These are phyloP conservation scores for Spodoptera littoralis DNA, from an alignment of 2,888 invertebrate species.

Conservation along the genomic window DNA sequence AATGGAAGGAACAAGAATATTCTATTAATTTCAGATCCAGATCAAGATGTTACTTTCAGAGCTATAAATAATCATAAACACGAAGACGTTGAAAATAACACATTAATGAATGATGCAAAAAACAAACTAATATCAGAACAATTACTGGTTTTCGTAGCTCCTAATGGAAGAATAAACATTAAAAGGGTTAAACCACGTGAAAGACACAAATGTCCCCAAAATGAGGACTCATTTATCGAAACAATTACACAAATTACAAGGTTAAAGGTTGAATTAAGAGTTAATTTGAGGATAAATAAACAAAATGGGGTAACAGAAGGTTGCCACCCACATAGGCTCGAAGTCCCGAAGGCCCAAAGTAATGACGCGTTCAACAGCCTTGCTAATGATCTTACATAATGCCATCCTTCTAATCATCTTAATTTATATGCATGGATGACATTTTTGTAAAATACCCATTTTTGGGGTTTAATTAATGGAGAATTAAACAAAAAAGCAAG, in stretches of 20 bases:
- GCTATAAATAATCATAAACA: too few relatives aligned
- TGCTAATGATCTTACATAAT: conserved; percentile 33
- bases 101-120: too few relatives aligned
- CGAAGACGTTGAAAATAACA: too few relatives aligned
- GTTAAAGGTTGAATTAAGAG: conserved; percentile 22
- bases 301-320: conserved; percentile 27
- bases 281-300: conserved; percentile 50
- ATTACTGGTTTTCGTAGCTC: too few relatives aligned
- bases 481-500: too few relatives aligned
- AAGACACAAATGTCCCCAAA: conserved; percentile 2
- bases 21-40: too few relatives aligned
- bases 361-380: conserved; percentile 25
- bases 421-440: conserved; percentile 20
- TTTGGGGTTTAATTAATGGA: too few relatives aligned
- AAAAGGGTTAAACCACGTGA: background rate
- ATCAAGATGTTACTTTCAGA: too few relatives aligned
- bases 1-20: too few relatives aligned
- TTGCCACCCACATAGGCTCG: conserved; percentile 23
- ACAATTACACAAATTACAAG: conserved; percentile 46
- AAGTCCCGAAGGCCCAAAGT: background rate
- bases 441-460: conserved; percentile 14
- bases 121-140: too few relatives aligned
- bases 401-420: conserved; percentile 30
- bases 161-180: conserved; percentile 9
- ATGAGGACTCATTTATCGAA: conserved; percentile 27